A percentile compares a stretch with the other conserved stretches of the same genome.
Evolutionary conservation across 2,888 invertebrate species (phyloP).

Genomic region (Polymixis flavicincta): DNA sequence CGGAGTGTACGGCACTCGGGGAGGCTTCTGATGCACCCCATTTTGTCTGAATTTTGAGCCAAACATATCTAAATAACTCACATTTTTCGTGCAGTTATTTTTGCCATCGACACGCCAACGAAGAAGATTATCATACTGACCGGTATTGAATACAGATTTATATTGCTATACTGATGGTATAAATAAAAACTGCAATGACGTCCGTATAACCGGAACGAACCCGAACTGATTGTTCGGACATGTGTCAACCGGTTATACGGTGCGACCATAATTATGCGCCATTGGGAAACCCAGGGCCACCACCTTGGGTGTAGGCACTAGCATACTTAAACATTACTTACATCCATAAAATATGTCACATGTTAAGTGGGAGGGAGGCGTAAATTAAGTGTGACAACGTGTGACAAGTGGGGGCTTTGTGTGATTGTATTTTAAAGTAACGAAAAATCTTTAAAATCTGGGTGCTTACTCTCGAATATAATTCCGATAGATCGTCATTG

Average conservation of each 20-base stretch:
- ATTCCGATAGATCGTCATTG: too few species aligned
- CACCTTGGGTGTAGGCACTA: slow-evolving; percentile 13
- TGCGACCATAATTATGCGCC: slow-evolving; percentile 3
- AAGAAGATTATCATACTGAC: too few species aligned
- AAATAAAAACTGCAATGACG: slow-evolving; percentile 17
- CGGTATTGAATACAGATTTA: not conserved
- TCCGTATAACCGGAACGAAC: slow-evolving; percentile 41
- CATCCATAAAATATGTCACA: too few species aligned
- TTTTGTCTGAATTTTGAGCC: too few species aligned
- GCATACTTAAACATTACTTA: not conserved
- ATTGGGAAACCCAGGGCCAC: slow-evolving; percentile 43
- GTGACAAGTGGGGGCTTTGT: not conserved
- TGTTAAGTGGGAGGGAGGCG: not conserved
- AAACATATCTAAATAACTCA: too few species aligned
- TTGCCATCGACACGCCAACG: too few species aligned
- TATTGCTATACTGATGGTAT: not conserved
- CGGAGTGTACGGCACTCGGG: too few species aligned
- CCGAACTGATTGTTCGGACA: slow-evolving; percentile 37
- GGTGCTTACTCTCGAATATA: too few species aligned
- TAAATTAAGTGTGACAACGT: not conserved
- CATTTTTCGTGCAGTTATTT: too few species aligned
- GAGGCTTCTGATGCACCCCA: too few species aligned
- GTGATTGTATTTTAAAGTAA: too few species aligned
- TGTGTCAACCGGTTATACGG: slow-evolving; percentile 47
- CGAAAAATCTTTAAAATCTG: too few species aligned